Evolutionary conservation across 2,797 vertebrate species (phyloP).

Genomic region (Pangasius macronema): DNA sequence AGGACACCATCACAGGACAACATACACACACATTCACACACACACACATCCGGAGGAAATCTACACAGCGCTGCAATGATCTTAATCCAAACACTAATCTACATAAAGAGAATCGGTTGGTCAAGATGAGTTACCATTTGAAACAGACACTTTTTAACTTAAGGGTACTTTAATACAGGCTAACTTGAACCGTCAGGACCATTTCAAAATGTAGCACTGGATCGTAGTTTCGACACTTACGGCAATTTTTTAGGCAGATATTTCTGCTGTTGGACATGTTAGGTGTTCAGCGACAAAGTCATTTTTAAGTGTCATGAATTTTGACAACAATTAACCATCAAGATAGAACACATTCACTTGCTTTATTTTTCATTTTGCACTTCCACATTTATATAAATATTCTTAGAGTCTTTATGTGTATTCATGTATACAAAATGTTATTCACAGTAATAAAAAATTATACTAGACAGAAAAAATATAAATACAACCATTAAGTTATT

Average conservation of each 20-base stretch:
- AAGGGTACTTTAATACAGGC: not conserved
- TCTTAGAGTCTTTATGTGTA: constrained; percentile 20
- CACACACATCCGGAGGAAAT: not conserved
- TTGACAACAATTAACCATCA: not conserved
- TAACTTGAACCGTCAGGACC: not conserved
- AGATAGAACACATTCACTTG: not conserved
- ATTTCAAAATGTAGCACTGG: not conserved
- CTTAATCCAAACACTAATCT: not conserved
- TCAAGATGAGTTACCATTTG: not conserved
- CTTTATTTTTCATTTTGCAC: constrained; percentile 33
- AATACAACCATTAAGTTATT: not conserved
- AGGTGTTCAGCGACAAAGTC: not conserved
- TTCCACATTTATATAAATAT: constrained; percentile 39
- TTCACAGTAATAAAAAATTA: constrained; percentile 25
- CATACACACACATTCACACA: not conserved
- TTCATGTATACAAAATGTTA: constrained; percentile 32
- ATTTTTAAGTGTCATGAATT: not conserved
- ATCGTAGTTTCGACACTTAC: no score
- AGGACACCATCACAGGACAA: not conserved
- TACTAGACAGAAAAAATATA: not conserved
- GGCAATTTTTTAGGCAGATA: not conserved
- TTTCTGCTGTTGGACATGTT: not conserved
- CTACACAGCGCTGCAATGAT: not conserved
- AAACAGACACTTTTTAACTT: not conserved
- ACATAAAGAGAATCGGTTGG: no score